Base-by-base conservation (phyloP, 2,888 invertebrate genomes). In the Terebella lapidaria region DNA sequence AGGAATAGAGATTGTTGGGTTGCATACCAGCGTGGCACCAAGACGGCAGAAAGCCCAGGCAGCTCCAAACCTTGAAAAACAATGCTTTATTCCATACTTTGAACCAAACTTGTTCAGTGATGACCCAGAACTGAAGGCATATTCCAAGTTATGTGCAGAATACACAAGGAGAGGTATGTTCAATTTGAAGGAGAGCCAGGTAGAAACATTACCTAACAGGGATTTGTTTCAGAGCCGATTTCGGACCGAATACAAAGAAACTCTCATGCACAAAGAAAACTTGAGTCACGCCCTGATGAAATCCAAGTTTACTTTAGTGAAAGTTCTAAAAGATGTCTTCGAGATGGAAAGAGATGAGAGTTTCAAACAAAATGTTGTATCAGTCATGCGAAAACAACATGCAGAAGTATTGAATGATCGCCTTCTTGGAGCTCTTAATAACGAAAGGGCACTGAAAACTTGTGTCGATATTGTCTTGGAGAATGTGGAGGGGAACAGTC, bases 221-320 rank as follows among this genome's bases (percentile, higher is more conserved):
- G 56, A 56, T 47, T 51, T 56, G 26, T 49, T 49, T 49, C 18
- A 20, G 42, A 35, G n/a, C 20, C 49, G 18, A 15, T 20, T 5
- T 49, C 18, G 5, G 49, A 5, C 18, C 20, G 10, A 5, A 49
- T 5, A 5, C 15, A 27, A 25, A 4, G 15, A 25, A 27, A 53
- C 26, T 20, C 10, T 10, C 4, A 27, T 24, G 10, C 20, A 25
- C 10, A 24, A 53, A 10, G 10, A 10, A 15, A 53, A 24, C 15
- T 10, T 10, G 53, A 27, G 25, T 4, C 53, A 24, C 5, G 10
- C 25, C 15, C 22, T 10, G 20, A 22, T 25, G 5, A 5, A 53
- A 10, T 15, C 53, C 27, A 15, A 49, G 5, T 15, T 10, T 10
- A 10, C 5, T 5, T n/a, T n/a, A n/a, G n/a, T n/a, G n/a, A n/a